phyloP scores from a whole-genome alignment of 1,140 invertebrate species.

The Anagrus nilaparvatae region DNA sequence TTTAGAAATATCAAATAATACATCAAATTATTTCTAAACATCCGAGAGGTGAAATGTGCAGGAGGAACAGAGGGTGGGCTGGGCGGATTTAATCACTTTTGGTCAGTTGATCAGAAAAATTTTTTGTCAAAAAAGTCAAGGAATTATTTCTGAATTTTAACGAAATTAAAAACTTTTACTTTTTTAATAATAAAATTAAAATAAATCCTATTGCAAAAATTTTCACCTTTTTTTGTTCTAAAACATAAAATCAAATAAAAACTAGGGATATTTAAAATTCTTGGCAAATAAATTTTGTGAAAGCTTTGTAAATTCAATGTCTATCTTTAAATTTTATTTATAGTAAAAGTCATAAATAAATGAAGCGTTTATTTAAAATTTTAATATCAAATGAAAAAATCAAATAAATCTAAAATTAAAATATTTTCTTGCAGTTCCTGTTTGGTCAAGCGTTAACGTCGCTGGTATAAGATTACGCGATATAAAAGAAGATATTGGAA shows the following conservation, averaged over 20 bases:
- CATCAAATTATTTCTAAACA: background rate
- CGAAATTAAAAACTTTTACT: no score
- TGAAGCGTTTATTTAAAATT: background rate
- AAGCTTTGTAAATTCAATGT: no score
- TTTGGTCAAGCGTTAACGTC: slow-evolving; percentile 88
- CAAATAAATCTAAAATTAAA: slow-evolving; percentile 8
- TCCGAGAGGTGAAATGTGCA: background rate
- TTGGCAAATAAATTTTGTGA: no score
- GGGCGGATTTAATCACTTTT: no score
- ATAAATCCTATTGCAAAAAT: no score
- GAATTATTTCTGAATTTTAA: no score
- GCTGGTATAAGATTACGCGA: slow-evolving; percentile 75
- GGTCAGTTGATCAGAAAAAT: no score
- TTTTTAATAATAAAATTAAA: no score
- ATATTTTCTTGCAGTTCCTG: slow-evolving; percentile 55
- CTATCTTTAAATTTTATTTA: background rate
- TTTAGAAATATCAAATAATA: background rate
- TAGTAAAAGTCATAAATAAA: background rate
- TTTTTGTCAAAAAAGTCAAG: no score
- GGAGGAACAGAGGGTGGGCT: background rate
- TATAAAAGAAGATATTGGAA: slow-evolving; percentile 63
- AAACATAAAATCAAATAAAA: no score
- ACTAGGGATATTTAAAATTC: no score
- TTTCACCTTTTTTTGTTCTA: no score
- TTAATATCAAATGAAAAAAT: background rate